Evolutionary conservation across 2,113 vertebrate species (phyloP), one percentile per base, ranked within the genome.

Genomic region (Oxyura jamaicensis): DNA sequence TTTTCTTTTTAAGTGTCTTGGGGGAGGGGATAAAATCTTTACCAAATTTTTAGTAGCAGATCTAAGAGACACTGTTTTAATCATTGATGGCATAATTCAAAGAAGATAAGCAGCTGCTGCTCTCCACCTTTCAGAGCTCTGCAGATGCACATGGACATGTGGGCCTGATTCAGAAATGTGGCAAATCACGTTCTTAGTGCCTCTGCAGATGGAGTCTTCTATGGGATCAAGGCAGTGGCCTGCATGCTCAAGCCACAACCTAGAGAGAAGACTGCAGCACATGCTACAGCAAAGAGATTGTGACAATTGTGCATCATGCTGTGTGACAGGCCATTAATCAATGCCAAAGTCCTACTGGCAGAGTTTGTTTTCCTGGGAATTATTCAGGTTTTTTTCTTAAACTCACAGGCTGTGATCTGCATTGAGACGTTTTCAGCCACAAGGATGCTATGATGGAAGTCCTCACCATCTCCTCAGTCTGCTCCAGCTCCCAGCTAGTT

Each of bases 221-320:
- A 3, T 0, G 4, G 44, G 13, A 62, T 36, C 19, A 6, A 28
- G 44, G 53, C 4, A 35, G 50, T 5, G 10, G 22, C 65, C 35
- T 17, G 14, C 35, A 42, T 65, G 62, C 18, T 20, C 36, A 46
- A 66, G 44, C 33, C 50, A 33, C 39, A 69, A 50, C 42, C 36
- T 11, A 0, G 1, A 62, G 55, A 42, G 0, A 2, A 67, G 28
- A 8, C 35, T 39, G 63, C 53, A 69, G 83, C 36, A 33, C n/a
- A 5, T 6, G 23, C 10, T 5, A 2, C 23, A 44, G 44, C 1
- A 42, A 41, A 39, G 59, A 0, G 25, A 22, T 4, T 25, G 46
- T 55, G 62, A 8, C 62, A 35, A 25, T 4, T 25, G 73, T 55
- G 36, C 18, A 1, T 26, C 46, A 14, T 25, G 2, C 0, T 0